Base-by-base conservation (phyloP, 2,113 vertebrate genomes). In the Kryptolebias marmoratus region DNA sequence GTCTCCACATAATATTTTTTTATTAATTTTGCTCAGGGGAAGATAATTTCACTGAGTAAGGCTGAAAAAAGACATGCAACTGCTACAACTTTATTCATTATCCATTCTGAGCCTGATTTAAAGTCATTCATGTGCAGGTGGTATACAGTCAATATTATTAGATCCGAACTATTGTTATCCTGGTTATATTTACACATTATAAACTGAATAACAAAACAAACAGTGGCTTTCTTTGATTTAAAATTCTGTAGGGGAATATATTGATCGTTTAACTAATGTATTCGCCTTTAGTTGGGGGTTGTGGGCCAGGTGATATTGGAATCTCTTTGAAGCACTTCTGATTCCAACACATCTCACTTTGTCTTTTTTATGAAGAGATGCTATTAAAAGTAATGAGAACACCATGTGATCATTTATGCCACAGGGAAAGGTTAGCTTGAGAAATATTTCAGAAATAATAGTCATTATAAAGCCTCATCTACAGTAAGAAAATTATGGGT, bases 261-360 rank as follows among this genome's bases (percentile, higher is more conserved):
- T 74, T 52, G 71, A 87, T 88, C 63, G 61, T 54, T 85, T 82
- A 59, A 73, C 58, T 79, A 77, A 87, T 83, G 60, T 73, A 79
- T 88, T 77, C 73, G 1, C 10, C 66, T 65, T 84, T 73, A 60
- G 59, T 64, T 44, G 52, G 73, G 60, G 75, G 70, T 67, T 64
- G 31, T 0, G 12, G 66, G 59, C 63, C 68, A 71, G 68, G 68
- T 80, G 75, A 84, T 87, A 82, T 79, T 77, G 71, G 71, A 84
- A 79, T 84, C 81, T 87, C 83, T 87, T 86, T 87, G 79, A 88
- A 86, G 75, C 68, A 68, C 77, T 80, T 63, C 45, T 71, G 81
- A 76, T 68, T 85, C 42, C 59, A 78, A 73, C 68, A 81, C 70
- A 73, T 79, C 75, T 79, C 78, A 71, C 83, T 74, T 74, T 56